Base-by-base conservation (phyloP, 2,797 vertebrate species). In the Gallirallus australis region DNA sequence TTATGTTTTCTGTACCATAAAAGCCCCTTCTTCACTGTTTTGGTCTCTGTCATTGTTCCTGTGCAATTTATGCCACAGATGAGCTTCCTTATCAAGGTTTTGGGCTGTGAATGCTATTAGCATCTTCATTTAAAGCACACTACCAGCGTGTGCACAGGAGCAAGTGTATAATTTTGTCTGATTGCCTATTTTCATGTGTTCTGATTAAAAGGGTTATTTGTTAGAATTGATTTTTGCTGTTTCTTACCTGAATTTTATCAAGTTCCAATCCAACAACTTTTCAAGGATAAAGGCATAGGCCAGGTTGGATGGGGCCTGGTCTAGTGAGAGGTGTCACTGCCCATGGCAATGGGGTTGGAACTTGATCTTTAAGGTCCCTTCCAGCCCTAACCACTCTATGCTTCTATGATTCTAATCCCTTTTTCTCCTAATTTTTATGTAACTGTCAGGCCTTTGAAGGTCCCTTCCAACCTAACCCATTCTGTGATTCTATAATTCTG, bases 1-100 rank as follows among this genome's bases (percentile, higher is more conserved):
- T 93, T 89, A 91, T 82, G 84, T 78, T 95, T 95, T 78, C 91
- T 83, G 71, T 79, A 90, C 76, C 80, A 86, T 14, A 53, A 92
- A 86, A 94, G 72, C 72, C 72, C 23, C 72, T 48, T 85, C 73
- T 92, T 83, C 42, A 86, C 21, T 35, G 11, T 48, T 54, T 48
- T 56, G 63, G 47, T 42, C 70, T 82, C 73, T 20, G 54, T 37
- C 79, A 30, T 93, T 89, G 69, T 94, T 93, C 73, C 71, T 30
- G 42, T 48, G 35, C 83, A 59, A 96, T 94, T 93, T 93, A 69
- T 77, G 86, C 30, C 79, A 63, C 6, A 76, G 87, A 90, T 52
- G 66, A 95, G 12, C 47, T 86, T 86, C 47, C n/a, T 79, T 59
- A 63, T 79, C 50, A 28, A 48, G 28, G 35, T 84, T 86, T 83